A percentile compares a stretch with the other conserved stretches of the same genome.
Evolutionary conservation across 92 coral and sea anemone genomes (phyloP).

Genomic region (Actinernus sp.): DNA sequence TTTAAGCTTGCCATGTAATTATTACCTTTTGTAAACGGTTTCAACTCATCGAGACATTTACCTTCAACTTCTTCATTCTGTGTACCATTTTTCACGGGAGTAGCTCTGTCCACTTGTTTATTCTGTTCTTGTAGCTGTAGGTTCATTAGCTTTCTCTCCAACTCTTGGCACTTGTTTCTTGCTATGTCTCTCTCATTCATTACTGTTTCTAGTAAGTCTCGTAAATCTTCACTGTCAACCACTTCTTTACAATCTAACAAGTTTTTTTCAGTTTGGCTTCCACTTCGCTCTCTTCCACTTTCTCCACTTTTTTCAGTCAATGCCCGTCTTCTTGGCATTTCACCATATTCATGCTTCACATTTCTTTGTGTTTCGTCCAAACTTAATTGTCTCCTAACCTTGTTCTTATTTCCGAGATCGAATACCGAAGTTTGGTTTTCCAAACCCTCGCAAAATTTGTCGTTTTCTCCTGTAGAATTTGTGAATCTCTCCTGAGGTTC

Average conservation of each 20-base stretch:
- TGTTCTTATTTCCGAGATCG: background rate
- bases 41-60: too few relatives aligned
- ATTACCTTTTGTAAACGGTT: too few relatives aligned
- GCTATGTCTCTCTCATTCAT: slow-evolving; percentile 50
- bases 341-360: too few relatives aligned
- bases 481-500: too few relatives aligned
- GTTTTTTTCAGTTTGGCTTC: too few relatives aligned
- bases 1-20: too few relatives aligned
- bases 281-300: too few relatives aligned
- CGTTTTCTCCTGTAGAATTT: too few relatives aligned
- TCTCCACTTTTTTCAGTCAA: slow-evolving; percentile 8
- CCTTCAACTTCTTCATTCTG: background rate
- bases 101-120: slow-evolving; percentile 21
- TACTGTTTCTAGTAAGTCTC: slow-evolving; percentile 10
- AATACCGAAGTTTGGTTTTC: background rate
- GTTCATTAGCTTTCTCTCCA: slow-evolving; percentile 22
- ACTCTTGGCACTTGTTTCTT: slow-evolving; percentile 13
- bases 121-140: background rate
- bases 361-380: slow-evolving; percentile 15
- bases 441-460: background rate
- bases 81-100: background rate
- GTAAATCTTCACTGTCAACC: slow-evolving; percentile 6
- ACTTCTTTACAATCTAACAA: too few relatives aligned
- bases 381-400: slow-evolving; percentile 9
- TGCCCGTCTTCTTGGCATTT: slow-evolving; percentile 2